phyloP scores from a whole-genome alignment of 2,797 vertebrate genomes.

The Gadopsis bispinosus region DNA sequence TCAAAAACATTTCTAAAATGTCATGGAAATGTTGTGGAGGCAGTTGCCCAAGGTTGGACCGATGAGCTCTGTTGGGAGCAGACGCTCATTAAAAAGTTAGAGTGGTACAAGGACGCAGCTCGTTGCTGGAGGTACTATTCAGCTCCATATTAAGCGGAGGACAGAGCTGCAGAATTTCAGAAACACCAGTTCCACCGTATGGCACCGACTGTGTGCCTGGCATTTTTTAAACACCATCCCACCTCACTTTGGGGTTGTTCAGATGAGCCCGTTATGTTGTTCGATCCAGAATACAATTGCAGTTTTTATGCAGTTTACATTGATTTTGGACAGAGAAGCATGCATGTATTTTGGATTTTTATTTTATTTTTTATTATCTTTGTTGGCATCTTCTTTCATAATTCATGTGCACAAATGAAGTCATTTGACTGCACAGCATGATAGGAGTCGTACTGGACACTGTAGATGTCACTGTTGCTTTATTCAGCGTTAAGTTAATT shows the following conservation, averaged over 20 bases:
- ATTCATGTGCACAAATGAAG: background rate
- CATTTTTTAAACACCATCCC: constrained; percentile 14
- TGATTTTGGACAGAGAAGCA: background rate
- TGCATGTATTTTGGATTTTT: background rate
- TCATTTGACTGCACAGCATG: background rate
- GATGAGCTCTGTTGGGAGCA: constrained; percentile 67
- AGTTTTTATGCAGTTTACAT: background rate
- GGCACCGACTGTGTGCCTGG: constrained; percentile 3
- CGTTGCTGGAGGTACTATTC: constrained; percentile 56
- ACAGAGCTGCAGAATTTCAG: constrained; percentile 9
- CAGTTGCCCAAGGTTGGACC: constrained; percentile 50
- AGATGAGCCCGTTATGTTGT: background rate
- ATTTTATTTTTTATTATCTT: background rate
- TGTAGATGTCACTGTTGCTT: background rate
- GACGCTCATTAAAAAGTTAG: constrained; percentile 73
- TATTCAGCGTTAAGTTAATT: background rate
- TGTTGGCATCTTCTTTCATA: too few relatives aligned
- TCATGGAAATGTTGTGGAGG: constrained; percentile 67
- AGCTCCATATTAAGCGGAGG: constrained; percentile 42
- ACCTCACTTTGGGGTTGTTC: constrained; percentile 3
- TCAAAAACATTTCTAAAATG: constrained; percentile 69
- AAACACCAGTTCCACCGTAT: background rate
- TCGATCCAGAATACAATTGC: background rate
- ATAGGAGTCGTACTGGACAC: background rate
- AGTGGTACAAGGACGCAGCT: constrained; percentile 51